These are phyloP conservation scores for Piprites chloris DNA, from an alignment of 2,113 vertebrate species.

Conservation along the genomic window DNA sequence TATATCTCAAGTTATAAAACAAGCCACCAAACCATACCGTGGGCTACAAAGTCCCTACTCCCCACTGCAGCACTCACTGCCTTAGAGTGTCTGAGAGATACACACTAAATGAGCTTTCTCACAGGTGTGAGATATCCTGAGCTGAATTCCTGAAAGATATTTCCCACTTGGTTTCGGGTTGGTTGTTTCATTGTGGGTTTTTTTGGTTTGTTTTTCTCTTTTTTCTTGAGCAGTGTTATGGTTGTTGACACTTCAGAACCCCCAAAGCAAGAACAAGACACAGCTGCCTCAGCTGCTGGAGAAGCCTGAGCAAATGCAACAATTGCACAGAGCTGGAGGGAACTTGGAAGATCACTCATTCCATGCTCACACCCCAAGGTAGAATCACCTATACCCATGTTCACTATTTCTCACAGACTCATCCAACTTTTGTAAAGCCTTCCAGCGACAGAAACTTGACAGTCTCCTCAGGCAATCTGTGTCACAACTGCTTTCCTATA, in stretches of 20 bases:
- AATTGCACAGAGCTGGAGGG: not conserved
- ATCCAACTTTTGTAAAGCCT: not conserved
- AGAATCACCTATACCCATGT: not conserved
- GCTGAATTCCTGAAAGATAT: not conserved
- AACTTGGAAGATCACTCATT: not conserved
- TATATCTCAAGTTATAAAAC: not conserved
- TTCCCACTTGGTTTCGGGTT: not conserved
- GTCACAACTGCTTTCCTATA: not conserved
- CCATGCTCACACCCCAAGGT: not conserved
- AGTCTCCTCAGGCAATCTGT: not conserved
- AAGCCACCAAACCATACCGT: no score
- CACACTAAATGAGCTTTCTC: not conserved
- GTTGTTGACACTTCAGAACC: not conserved
- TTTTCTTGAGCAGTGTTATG: not conserved
- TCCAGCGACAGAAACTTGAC: not conserved
- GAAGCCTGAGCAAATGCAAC: not conserved
- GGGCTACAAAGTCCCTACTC: not conserved
- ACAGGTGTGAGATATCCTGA: not conserved
- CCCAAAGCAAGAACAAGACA: not conserved
- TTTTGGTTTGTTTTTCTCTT: no score
- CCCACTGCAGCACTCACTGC: not conserved
- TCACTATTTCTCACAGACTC: not conserved
- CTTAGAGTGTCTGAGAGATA: not conserved
- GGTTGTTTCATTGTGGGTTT: no score
- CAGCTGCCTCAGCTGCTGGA: not conserved